These are phyloP conservation scores for Monarcha castaneiventris DNA, from an alignment of 2,113 vertebrate species.

Conservation along the genomic window DNA sequence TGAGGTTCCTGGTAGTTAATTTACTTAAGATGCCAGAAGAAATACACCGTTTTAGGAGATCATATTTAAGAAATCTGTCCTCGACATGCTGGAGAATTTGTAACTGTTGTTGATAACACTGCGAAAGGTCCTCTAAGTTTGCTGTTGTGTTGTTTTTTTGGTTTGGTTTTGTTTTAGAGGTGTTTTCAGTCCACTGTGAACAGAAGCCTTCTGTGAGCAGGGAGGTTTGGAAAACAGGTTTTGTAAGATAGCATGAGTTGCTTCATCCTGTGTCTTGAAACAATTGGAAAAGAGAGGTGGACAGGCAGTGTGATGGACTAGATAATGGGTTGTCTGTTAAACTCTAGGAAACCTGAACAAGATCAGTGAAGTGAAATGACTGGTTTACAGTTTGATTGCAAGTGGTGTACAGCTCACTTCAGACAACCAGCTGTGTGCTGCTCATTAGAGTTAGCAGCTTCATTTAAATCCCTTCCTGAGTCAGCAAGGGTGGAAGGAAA, in stretches of 20 bases:
- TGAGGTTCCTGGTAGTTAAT: neutral
- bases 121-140: neutral
- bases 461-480: neutral
- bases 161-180: neutral
- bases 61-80: neutral
- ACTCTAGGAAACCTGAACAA: slow-evolving; percentile 1
- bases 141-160: neutral
- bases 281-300: neutral
- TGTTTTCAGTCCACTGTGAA: neutral
- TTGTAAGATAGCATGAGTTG: neutral
- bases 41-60: neutral
- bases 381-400: slow-evolving; percentile 6
- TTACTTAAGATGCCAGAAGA: slow-evolving; percentile 1
- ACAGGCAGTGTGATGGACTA: slow-evolving; percentile 14
- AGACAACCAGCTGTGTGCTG: neutral
- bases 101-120: neutral
- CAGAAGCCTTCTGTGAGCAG: neutral
- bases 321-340: slow-evolving; percentile 50
- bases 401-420: neutral
- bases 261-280: slow-evolving; percentile 20
- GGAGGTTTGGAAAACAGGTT: neutral
- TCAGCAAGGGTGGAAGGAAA: neutral
- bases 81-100: neutral
- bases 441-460: slow-evolving; percentile 29
- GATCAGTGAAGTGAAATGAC: slow-evolving; percentile 38